A percentile compares a stretch with the other conserved stretches of the same genome.
phyloP scores from a whole-genome alignment of 2,797 vertebrate species.

The Dendrocincla fuliginosa region DNA sequence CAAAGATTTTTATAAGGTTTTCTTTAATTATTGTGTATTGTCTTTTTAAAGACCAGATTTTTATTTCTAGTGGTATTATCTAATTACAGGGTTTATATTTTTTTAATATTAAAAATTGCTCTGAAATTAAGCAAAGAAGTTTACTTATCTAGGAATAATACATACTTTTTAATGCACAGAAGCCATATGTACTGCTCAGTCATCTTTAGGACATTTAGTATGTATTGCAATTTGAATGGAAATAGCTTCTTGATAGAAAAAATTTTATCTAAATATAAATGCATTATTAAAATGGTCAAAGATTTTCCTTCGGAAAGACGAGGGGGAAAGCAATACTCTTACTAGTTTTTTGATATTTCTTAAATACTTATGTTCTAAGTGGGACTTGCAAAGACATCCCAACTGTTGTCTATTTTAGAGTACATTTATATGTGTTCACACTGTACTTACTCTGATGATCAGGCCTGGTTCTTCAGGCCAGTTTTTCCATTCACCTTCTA shows the following conservation, averaged over 20 bases:
- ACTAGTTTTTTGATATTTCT: neutral
- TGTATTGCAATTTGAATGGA: neutral
- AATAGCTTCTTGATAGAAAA: neutral
- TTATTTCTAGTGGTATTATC: neutral
- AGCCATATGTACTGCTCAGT: neutral
- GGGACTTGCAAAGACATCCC: neutral
- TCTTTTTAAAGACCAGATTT: neutral
- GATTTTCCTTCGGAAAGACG: neutral
- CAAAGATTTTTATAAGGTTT: conserved; percentile 64
- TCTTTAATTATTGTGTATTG: neutral
- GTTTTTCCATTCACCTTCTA: neutral
- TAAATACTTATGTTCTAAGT: neutral
- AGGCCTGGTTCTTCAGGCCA: neutral
- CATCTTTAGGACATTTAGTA: neutral
- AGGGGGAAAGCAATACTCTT: neutral
- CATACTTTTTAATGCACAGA: neutral
- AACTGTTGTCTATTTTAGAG: neutral
- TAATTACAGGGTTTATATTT: neutral
- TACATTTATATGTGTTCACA: neutral
- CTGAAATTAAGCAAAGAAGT: neutral
- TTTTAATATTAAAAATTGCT: neutral
- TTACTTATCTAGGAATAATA: neutral
- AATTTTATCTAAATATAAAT: neutral
- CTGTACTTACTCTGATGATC: neutral
- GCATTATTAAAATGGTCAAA: neutral